Evolutionary conservation across 2,113 vertebrate genomes (phyloP), one percentile per base, ranked within the genome.

Genomic region (Channa maculata): DNA sequence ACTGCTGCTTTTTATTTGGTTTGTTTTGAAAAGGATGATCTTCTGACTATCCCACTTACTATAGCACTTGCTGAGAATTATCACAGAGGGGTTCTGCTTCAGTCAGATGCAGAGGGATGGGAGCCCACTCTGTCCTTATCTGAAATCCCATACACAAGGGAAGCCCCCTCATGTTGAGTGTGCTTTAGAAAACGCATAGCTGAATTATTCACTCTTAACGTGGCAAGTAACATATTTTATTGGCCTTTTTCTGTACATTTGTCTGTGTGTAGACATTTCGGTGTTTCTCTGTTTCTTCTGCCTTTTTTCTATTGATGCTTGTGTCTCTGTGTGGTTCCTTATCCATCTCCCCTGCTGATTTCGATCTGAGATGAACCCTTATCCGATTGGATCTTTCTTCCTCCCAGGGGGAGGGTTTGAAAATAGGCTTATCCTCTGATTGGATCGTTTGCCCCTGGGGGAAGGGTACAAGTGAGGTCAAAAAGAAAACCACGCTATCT

Each of bases 401-500:
- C 70, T 88, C 88, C 86, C 80, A 80, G 79, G 88, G 87, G 89
- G 78, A 83, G 87, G 86, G 80, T 88, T 89, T 89, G 85, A 82
- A 92, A 90, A 91, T 93, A 88, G 87, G 89, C 80, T 91, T 90
- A 90, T 89, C 77, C 83, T 88, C 80, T 93, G 92, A 92, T 92
- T 91, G 90, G 92, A 93, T 88, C 79, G 77, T 77, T 80, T 79
- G 69, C 74, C 89, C 87, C 87, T 75, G 68, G 75, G 89, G 90
- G 89, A 91, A 92, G 89, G 89, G 70, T 85, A 92, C 85, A 84
- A 73, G 61, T 44, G 88, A 91, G 89, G 92, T 93, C 89, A 90
- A 87, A 85, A 79, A 71, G 75, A 79, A 89, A 85, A 70, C 67
- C 78, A 71, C 8, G 61, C 83, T 66, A 84, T 88, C 81, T 83